Evolutionary conservation across 2,113 vertebrate species (phyloP).

Genomic region (Chloropsis hardwickii): DNA sequence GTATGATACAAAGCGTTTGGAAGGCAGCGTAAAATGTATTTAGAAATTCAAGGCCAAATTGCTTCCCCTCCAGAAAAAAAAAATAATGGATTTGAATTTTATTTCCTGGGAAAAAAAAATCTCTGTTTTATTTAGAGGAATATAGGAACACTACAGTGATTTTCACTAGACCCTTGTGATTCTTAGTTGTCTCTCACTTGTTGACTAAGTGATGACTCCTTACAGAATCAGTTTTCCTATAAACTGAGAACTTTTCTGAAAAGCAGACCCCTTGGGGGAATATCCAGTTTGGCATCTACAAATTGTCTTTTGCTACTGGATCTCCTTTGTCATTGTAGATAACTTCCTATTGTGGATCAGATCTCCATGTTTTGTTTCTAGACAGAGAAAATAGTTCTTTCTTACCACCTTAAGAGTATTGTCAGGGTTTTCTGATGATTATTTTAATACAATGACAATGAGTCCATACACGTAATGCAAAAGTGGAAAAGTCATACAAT

Average conservation of each 20-base stretch:
- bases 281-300: not conserved
- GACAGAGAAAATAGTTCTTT: not conserved
- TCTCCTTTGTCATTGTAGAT: not conserved
- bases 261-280: not conserved
- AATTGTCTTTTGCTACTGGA: not conserved
- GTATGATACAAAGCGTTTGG: not conserved
- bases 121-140: not conserved
- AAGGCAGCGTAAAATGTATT: not conserved
- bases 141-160: not conserved
- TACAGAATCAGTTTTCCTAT: not conserved
- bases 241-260: not conserved
- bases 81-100: not conserved
- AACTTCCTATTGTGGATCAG: not conserved
- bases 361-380: not conserved
- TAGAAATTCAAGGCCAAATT: not conserved
- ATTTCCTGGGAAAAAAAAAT: not conserved
- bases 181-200: not conserved
- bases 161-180: not conserved
- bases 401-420: not conserved
- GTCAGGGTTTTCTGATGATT: not conserved
- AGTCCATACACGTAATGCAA: not conserved
- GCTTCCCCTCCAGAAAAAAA: not conserved
- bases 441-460: not conserved
- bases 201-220: not conserved
- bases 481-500: not conserved